Base-by-base conservation (phyloP, 2,888 invertebrate genomes). In the Arge pagana region DNA sequence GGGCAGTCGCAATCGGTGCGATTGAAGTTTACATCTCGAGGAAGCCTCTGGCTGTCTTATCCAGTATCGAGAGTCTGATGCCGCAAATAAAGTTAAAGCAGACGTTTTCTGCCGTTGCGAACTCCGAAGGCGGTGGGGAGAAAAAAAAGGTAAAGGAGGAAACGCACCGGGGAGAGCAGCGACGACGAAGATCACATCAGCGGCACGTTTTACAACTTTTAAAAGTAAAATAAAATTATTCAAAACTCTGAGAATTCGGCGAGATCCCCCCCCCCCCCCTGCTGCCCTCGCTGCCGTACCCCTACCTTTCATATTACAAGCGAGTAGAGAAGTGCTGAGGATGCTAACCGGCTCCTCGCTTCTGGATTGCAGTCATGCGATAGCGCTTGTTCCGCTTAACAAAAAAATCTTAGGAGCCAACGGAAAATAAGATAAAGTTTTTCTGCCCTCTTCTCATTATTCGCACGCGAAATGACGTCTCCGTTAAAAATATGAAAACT, bases 141-240 rank as follows among this genome's bases (percentile, higher is more conserved):
- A 30, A 40, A 13, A 40, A 30, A 30, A 13, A 30, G 18, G 42
- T 31, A 31, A 16, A 42, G 30, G 30, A 42, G 19, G 4, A 26
- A 30, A 42, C 42, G 42, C 10, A 33, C n/a, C n/a, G n/a, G n/a
- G n/a, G n/a, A n/a, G n/a, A n/a, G 33, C 33, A 13, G 15, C 33
- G 33, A 11, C 13, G 15, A 33, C 23, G 45, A 45, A 45, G 68
- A 68, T 68, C 61, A 57, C 60, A 69, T 69, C 66, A 23, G 35
- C 55, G 54, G 60, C 54, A 58, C 48, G 65, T 63, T 66, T 70
- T n/a, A n/a, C n/a, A n/a, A n/a, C n/a, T n/a, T n/a, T n/a, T 68
- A 67, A 69, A 68, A 65, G 66, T 61, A 63, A 70, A 67, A 69
- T 65, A 70, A 71, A 70, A 70, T 70, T 64, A 70, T 68, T 67